Percentiles rank a stretch among this genome's conserved stretches.
phyloP scores from a whole-genome alignment of 2,113 vertebrate species.

The Anguilla japonica region DNA sequence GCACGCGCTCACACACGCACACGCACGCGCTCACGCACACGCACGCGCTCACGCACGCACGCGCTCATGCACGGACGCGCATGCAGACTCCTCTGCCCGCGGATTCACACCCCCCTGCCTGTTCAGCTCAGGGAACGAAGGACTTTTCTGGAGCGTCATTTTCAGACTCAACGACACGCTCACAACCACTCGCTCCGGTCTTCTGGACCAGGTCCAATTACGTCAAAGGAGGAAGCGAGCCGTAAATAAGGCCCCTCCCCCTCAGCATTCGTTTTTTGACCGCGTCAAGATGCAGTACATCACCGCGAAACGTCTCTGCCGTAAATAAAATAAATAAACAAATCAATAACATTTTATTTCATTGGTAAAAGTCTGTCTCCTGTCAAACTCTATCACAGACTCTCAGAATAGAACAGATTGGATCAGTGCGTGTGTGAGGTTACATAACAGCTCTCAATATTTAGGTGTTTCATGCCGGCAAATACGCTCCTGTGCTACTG shows the following conservation, averaged over 20 bases:
- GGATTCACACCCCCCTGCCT: not conserved
- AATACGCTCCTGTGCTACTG: not conserved
- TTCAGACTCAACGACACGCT: not conserved
- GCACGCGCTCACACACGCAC: not conserved
- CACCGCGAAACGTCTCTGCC: not conserved
- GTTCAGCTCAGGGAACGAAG: not conserved
- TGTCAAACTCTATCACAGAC: not conserved
- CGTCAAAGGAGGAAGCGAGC: not conserved
- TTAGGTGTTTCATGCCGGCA: not conserved
- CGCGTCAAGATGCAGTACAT: not conserved
- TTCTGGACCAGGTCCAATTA: not conserved
- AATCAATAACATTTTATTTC: not conserved
- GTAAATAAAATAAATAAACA: not conserved
- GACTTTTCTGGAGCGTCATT: not conserved
- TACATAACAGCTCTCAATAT: not conserved
- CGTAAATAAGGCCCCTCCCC: constrained; percentile 1
- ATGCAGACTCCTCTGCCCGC: no score
- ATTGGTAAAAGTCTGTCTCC: not conserved
- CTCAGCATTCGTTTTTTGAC: not conserved
- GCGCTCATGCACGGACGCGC: no score
- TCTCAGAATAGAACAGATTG: not conserved
- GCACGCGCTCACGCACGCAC: not conserved
- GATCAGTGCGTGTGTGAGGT: not conserved
- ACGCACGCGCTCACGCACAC: not conserved
- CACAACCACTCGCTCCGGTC: not conserved